Base-by-base conservation (phyloP, 2,797 vertebrate genomes). In the Dipus sagitta region DNA sequence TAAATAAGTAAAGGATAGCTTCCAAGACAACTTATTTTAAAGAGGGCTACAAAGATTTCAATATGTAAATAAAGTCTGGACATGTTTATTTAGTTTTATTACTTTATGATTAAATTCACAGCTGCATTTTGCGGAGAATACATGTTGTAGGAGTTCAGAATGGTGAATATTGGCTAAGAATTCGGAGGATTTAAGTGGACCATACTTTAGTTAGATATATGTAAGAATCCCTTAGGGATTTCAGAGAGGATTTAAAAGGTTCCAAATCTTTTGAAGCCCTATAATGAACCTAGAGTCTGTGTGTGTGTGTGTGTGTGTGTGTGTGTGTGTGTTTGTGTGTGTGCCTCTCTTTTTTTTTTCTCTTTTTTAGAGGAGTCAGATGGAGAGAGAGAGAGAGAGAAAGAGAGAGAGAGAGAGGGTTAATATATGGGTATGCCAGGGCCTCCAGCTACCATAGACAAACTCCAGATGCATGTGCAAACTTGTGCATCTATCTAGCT, bases 191-290 rank as follows among this genome's bases (percentile, higher is more conserved):
- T 92, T 95, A 89, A 71, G 34, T 84, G 23, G 74, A 94, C 38
- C 30, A 15, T 86, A 91, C 74, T 87, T 87, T 14, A 94, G 90
- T 54, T 95, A 82, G 91, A 54, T 94, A 75, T 80, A 89, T 96
- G 77, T 89, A 92, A 68, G 71, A 67, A 65, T 93, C 91, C 76
- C 71, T 80, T 79, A 83, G 91, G 80, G 88, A 91, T 89, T 42
- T 94, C 28, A 84, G 94, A 92, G 86, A 92, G 70, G 71, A 86
- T 86, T 84, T 91, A 34, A 94, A 93, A 92, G 88, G 75, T 64
- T 96, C 84, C 88, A 93, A 70, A 88, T 96, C 95, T 92, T 68
- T 95, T 94, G 52, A 15, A 97, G 90, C 93, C 94, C 86, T 95
- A 93, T 72, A 92, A 77, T 88, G 82, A 96, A 92, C 78, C 78